Conservation (phyloP, 2,888 invertebrate genomes). For the Sicus ferrugineus region DNA sequence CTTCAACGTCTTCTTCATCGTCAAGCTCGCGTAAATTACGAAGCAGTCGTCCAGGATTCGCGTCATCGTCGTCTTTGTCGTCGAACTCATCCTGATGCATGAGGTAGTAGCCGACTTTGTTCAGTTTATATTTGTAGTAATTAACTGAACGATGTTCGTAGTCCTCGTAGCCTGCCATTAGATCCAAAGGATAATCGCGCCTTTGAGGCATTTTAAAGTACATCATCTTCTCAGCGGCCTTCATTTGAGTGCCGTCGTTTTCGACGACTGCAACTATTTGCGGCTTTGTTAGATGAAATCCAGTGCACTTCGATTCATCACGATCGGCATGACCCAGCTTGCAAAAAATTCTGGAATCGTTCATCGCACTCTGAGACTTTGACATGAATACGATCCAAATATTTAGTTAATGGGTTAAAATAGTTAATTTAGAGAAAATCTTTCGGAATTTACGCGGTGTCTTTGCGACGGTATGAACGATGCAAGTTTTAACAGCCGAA, state of each 20-base stretch:
- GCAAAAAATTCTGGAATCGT: constrained; percentile 7
- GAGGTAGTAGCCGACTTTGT: constrained; percentile 1
- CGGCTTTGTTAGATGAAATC: neutral
- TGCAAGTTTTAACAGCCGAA: no score
- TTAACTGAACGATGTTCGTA: neutral
- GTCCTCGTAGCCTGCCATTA: neutral
- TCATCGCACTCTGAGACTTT: no score
- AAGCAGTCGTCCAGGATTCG: no score
- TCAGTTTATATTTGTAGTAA: neutral
- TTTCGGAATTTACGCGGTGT: no score
- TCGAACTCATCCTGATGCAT: constrained; percentile 7
- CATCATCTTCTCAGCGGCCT: neutral
- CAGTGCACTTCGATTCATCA: neutral
- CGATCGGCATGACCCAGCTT: neutral
- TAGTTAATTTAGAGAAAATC: no score
- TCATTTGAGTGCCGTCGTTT: neutral
- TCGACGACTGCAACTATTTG: neutral
- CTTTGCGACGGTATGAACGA: no score
- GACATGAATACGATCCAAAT: no score
- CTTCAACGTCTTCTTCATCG: neutral
- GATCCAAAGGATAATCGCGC: constrained; percentile 3
- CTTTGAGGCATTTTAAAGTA: constrained; percentile 3
- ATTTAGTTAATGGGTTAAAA: no score
- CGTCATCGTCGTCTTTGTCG: no score
- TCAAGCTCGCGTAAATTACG: neutral